Evolutionary conservation across 2,888 invertebrate genomes (phyloP).

Genomic region (Netelia inedita): DNA sequence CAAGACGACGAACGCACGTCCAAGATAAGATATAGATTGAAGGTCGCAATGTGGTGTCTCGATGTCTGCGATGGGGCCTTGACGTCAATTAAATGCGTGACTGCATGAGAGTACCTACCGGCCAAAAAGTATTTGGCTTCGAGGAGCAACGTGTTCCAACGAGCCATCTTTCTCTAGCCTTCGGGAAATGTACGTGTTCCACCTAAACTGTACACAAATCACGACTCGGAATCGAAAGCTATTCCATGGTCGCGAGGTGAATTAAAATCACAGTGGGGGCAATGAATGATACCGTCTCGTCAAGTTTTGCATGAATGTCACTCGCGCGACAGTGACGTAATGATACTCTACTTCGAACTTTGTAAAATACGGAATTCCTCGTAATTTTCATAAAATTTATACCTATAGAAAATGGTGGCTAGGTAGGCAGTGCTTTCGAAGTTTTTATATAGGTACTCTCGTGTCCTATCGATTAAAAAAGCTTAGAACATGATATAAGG

Average conservation of each 20-base stretch:
- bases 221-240: slow-evolving; percentile 10
- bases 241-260: slow-evolving; percentile 17
- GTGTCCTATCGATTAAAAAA: too few species aligned
- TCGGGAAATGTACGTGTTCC: neutral
- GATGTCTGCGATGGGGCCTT: slow-evolving; percentile 53
- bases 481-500: too few species aligned
- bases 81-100: slow-evolving; percentile 52
- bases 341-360: too few species aligned
- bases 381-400: too few species aligned
- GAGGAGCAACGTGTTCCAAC: neutral
- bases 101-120: slow-evolving; percentile 19
- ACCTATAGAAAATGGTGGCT: too few species aligned
- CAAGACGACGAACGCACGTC: slow-evolving; percentile 61
- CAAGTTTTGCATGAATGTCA: too few species aligned
- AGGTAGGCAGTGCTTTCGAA: too few species aligned
- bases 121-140: slow-evolving; percentile 44
- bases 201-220: slow-evolving; percentile 2
- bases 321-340: too few species aligned
- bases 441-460: too few species aligned
- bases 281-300: too few species aligned
- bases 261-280: neutral
- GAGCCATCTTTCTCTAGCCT: slow-evolving; percentile 39
- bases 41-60: slow-evolving; percentile 48
- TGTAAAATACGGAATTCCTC: too few species aligned
- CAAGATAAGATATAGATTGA: slow-evolving; percentile 73